These are phyloP conservation scores for Chrysaora quinquecirrha DNA, from an alignment of 30 jellyfish, hydroid and myxozoan genomes.

Conservation along the genomic window DNA sequence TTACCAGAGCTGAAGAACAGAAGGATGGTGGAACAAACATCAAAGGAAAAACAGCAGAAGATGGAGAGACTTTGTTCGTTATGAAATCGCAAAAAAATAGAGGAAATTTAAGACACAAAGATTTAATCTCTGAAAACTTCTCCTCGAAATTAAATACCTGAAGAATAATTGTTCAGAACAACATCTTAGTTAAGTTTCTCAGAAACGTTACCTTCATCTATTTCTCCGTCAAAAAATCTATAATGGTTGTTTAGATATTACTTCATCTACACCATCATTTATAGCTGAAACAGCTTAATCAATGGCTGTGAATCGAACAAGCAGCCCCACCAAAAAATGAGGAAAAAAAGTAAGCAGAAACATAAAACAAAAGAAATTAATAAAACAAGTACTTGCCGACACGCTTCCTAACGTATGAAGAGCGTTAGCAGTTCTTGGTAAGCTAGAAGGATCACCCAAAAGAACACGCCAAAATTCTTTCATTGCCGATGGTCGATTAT, in stretches of 20 bases:
- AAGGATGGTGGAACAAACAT: no score
- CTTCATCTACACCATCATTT: background rate
- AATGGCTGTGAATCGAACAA: background rate
- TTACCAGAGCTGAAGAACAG: no score
- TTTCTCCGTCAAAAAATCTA: background rate
- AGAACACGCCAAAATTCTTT: constrained; percentile 39
- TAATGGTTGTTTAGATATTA: background rate
- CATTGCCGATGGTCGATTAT: background rate
- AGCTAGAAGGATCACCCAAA: constrained; percentile 71
- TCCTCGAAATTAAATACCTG: no score
- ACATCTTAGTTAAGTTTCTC: no score
- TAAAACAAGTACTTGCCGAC: constrained; percentile 82
- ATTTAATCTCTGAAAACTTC: background rate
- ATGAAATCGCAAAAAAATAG: background rate
- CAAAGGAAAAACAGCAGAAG: no score
- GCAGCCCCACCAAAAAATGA: no score
- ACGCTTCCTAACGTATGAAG: constrained; percentile 79
- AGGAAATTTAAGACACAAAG: background rate
- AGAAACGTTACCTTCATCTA: background rate
- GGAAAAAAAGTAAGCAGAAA: no score
- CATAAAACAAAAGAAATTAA: no score
- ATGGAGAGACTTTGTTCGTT: no score
- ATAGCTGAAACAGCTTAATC: background rate
- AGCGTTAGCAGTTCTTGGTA: constrained; percentile 85
- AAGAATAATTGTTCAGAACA: no score